Base-by-base conservation (phyloP, 2,888 invertebrate species). In the Operophtera brumata region DNA sequence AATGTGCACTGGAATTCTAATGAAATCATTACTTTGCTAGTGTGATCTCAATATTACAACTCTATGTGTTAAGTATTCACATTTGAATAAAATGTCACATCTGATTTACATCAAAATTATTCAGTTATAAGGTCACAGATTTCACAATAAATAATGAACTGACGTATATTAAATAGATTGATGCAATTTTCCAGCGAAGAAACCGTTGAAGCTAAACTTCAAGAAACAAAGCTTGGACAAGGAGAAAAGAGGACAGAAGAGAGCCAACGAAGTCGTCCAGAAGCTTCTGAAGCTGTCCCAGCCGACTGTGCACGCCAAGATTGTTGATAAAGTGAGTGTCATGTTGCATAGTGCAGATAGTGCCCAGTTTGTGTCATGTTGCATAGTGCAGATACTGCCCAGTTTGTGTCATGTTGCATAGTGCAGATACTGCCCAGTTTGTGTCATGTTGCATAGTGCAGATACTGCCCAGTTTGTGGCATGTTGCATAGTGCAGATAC, bases 231-330 rank as follows among this genome's bases (percentile, higher is more conserved):
- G 28, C 70, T 70, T 36, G 67, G 71, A 77, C 71, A 60, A 73
- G 46, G 47, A 76, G 63, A 57, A 70, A 66, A 43, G 76, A 73
- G 48, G 64, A 64, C 35, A 56, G 53, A 54, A 47, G 64, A 58
- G 70, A 64, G 49, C 82, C 0, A 84, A 91, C 39, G 86, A 91
- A 50, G 92, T 91, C 59, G 74, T 93, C 1, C 77, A 82, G 57
- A 89, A 85, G 60, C 75, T 93, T 37, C 69, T 92, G 34, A 75
- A 81, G 1, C 71, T 93, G 0, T 91, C 91, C n/a, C 73, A 71
- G 42, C 80, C 84, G 0, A 70, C 75, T 2, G 73, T 89, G 0
- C 77, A 90, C 51, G 62, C 67, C 6, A 66, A 73, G 0, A 73
- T 81, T 12, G 74, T 87, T n/a, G 73, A 83, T n/a, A 91, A 91